Conservation (phyloP, 2,888 invertebrate species). For the Leuctra nigra region DNA sequence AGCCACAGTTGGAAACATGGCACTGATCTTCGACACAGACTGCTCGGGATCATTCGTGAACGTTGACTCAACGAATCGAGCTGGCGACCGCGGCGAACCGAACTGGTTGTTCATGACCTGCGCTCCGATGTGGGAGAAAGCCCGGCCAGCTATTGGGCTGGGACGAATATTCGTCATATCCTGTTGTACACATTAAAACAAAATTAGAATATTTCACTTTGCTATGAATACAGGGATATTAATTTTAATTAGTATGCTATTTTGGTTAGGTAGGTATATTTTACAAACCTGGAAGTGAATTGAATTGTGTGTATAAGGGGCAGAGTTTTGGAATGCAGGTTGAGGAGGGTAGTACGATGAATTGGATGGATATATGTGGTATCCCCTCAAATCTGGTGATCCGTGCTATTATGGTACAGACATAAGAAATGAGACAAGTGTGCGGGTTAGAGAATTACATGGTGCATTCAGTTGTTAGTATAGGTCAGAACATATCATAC, state of each 20-base stretch:
- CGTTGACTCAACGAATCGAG: slow-evolving; percentile 53
- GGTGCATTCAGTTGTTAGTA: neutral
- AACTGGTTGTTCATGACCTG: too few species aligned
- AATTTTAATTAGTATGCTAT: neutral
- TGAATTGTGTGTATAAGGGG: slow-evolving; percentile 33
- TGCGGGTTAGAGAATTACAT: neutral
- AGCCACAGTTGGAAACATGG: slow-evolving; percentile 86
- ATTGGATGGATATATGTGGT: slow-evolving; percentile 62
- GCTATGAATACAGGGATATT: too few species aligned
- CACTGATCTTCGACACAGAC: slow-evolving; percentile 70
- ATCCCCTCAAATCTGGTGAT: slow-evolving; percentile 52
- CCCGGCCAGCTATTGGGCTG: slow-evolving; percentile 46
- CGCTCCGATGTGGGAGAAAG: slow-evolving; percentile 44
- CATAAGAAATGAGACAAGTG: slow-evolving; percentile 1
- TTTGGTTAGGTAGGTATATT: too few species aligned
- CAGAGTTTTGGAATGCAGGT: slow-evolving; percentile 54
- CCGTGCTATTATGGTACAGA: slow-evolving; percentile 45
- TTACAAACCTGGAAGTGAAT: slow-evolving; percentile 26
- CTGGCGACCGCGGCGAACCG: slow-evolving; percentile 30
- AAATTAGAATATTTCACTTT: neutral
- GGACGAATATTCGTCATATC: slow-evolving; percentile 41
- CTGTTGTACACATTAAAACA: slow-evolving; percentile 33
- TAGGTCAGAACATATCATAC: too few species aligned
- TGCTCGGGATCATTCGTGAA: slow-evolving; percentile 61
- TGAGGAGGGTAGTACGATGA: slow-evolving; percentile 54